These are phyloP conservation scores for Harpalus rufipes DNA, from an alignment of 2,888 invertebrate genomes.

Conservation along the genomic window DNA sequence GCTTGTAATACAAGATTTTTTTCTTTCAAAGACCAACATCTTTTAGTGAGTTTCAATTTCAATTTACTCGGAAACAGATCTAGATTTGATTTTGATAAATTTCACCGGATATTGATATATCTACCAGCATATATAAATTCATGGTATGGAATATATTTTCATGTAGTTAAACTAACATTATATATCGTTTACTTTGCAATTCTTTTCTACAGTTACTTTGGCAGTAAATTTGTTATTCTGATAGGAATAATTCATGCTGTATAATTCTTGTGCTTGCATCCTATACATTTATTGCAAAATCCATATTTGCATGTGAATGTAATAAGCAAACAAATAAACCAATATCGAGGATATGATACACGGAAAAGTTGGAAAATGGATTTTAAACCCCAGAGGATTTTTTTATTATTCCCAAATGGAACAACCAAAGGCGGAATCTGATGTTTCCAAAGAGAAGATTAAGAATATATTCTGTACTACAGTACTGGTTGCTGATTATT, in stretches of 20 bases:
- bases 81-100: conserved; percentile 15
- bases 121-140: conserved; percentile 18
- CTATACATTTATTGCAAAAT: conserved; percentile 3
- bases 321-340: neutral
- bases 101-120: conserved; percentile 24
- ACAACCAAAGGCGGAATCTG: neutral
- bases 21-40: neutral
- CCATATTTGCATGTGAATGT: neutral
- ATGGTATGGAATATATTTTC: conserved; percentile 16
- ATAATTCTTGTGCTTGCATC: neutral
- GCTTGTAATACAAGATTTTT: too few species aligned
- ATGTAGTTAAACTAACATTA: conserved; percentile 28
- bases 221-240: neutral
- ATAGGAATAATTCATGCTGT: neutral
- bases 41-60: neutral
- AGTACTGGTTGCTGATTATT: too few species aligned
- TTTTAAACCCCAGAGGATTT: neutral
- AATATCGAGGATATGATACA: neutral
- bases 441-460: neutral
- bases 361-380: neutral
- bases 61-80: too few species aligned
- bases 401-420: neutral
- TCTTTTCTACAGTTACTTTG: neutral
- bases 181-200: neutral
- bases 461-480: too few species aligned